These are phyloP conservation scores for Malthinus seriepunctatus DNA, from an alignment of 2,888 invertebrate species.

Conservation along the genomic window DNA sequence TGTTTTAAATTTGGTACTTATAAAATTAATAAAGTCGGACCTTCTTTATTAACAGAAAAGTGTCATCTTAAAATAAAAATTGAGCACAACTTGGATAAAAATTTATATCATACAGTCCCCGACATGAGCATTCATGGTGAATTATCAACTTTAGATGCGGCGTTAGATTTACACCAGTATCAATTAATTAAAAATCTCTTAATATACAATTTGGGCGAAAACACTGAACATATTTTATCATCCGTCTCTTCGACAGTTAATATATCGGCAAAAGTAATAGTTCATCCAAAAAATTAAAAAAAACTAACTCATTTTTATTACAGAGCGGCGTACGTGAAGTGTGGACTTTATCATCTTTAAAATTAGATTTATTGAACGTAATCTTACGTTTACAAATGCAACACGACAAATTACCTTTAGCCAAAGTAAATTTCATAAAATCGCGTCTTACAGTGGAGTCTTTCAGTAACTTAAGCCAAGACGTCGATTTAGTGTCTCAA, in stretches of 20 bases:
- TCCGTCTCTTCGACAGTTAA: conserved; percentile 40
- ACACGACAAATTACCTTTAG: conserved; percentile 65
- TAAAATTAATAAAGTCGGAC: conserved; percentile 60
- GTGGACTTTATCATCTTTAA: conserved; percentile 80
- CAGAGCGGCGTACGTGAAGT: conserved; percentile 55
- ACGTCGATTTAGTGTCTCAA: conserved; percentile 90
- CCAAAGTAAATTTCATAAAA: conserved; percentile 89
- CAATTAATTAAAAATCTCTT: conserved; percentile 85
- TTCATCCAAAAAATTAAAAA: not conserved
- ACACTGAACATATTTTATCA: conserved; percentile 66
- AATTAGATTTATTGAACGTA: conserved; percentile 85
- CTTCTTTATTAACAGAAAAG: conserved; percentile 78
- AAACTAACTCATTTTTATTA: not conserved
- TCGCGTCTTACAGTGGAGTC: conserved; percentile 85
- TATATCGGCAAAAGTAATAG: not conserved
- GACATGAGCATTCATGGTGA: conserved; percentile 85
- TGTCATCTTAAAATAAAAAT: conserved; percentile 79
- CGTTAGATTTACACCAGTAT: conserved; percentile 84
- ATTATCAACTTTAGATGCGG: conserved; percentile 81
- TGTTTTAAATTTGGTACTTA: conserved; percentile 56
- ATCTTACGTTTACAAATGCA: conserved; percentile 71
- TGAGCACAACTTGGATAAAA: conserved; percentile 78
- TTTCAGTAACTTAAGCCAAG: conserved; percentile 86
- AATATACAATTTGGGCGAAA: conserved; percentile 88
- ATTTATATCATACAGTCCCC: conserved; percentile 61